Evolutionary conservation across 2,113 vertebrate species (phyloP), one percentile per base, ranked within the genome.

Genomic region (Gymnogyps californianus): DNA sequence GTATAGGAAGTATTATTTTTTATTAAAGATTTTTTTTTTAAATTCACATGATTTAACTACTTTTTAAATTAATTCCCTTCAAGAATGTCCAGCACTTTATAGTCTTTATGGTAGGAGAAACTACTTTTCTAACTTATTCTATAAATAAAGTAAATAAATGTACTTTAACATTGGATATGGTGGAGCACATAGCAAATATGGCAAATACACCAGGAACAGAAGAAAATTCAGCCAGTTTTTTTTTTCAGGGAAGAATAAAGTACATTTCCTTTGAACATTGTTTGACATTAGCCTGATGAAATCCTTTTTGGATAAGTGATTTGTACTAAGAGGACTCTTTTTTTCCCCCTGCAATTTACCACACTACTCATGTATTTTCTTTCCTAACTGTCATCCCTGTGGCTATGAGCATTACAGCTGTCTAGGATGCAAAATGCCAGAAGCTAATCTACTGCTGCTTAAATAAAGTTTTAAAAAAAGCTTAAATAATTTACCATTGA

Each of bases 381-480:
- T 83, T 69, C 34, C 19, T 70, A 85, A 49, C 61, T 75, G 65
- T 85, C 75, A 77, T 52, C 2, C 4, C 5, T 57, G 34, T 58
- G 59, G 21, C 52, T 93, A 59, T 90, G 58, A 87, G 58, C 57
- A 59, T 44, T 92, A 62, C 93, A 93, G 47, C 44, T 93, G 67
- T 31, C 78, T 81, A 67, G 47, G 31, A 89, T 52, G 70, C 34
- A 83, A 93, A 88, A 91, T 78, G 31, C 46, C 69, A 91, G 81
- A 69, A 94, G 44, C 10, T 87, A 77, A 87, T 83, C 83, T 91
- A 65, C 34, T 83, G 26, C 29, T 93, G 40, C 32, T 78, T 90
- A 75, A 94, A 77, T 87, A 82, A 96, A 85, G 55, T 55, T 91
- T n/a, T n/a, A n/a, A n/a, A n/a, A n/a, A n/a, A n/a, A n/a, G n/a